A percentile compares a stretch with the other conserved stretches of the same genome.
These are phyloP conservation scores for Paraplagusia blochii DNA, from an alignment of 2,113 vertebrate genomes.

Conservation along the genomic window DNA sequence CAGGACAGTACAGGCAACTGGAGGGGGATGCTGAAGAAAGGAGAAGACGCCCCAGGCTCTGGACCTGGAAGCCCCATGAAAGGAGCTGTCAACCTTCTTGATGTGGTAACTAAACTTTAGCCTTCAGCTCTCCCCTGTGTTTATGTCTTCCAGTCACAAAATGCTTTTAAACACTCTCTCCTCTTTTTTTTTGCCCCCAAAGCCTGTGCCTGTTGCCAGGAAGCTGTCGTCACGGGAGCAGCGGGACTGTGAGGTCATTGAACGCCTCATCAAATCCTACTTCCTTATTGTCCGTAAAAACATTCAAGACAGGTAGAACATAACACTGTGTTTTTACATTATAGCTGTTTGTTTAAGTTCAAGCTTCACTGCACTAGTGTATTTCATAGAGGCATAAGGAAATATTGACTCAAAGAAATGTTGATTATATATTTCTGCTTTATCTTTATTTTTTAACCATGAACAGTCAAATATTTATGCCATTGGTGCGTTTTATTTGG, in stretches of 20 bases:
- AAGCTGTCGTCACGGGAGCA: constrained; percentile 96
- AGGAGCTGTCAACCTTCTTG: constrained; percentile 91
- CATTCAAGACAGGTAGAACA: constrained; percentile 92
- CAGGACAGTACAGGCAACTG: constrained; percentile 88
- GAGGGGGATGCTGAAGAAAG: constrained; percentile 96
- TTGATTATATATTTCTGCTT: too few species aligned
- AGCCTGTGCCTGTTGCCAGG: constrained; percentile 96
- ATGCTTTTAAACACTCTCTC: neutral
- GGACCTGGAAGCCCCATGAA: constrained; percentile 90
- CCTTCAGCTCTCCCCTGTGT: neutral
- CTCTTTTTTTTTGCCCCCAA: neutral
- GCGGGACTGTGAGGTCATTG: constrained; percentile 98
- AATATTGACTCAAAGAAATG: too few species aligned
- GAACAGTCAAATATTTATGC: too few species aligned
- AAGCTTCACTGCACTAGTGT: too few species aligned
- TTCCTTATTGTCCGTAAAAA: constrained; percentile 99
- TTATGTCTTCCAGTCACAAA: neutral
- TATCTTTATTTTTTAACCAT: too few species aligned
- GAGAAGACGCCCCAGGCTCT: constrained; percentile 82
- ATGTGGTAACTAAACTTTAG: constrained; percentile 80
- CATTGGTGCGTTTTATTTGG: too few species aligned
- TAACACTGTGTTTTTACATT: neutral
- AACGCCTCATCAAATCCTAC: constrained; percentile 97
- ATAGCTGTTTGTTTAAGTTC: neutral
- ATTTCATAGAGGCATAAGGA: too few species aligned